Evolutionary conservation across 2,797 vertebrate genomes (phyloP).

Genomic region (Smutsia temminckii): DNA sequence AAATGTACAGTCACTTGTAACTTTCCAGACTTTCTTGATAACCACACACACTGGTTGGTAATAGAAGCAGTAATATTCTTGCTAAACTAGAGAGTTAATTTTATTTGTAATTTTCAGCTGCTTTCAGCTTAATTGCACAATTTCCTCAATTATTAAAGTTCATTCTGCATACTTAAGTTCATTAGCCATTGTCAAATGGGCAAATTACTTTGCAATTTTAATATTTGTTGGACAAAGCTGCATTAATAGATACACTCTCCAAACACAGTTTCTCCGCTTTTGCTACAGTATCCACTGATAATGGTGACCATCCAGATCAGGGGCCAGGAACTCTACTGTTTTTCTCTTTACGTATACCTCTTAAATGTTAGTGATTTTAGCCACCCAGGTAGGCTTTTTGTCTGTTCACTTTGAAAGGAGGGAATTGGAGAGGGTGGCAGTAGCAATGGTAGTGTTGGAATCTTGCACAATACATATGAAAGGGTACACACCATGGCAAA

Average conservation of each 20-base stretch:
- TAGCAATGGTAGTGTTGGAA: neutral
- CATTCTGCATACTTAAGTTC: constrained; percentile 70
- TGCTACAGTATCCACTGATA: neutral
- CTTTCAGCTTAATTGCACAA: constrained; percentile 66
- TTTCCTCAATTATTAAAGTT: constrained; percentile 79
- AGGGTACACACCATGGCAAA: neutral
- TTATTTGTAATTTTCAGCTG: constrained; percentile 72
- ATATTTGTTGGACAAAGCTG: constrained; percentile 67
- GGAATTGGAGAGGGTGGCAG: neutral
- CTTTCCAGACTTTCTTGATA: constrained; percentile 51
- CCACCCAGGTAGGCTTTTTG: neutral
- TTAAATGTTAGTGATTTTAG: neutral
- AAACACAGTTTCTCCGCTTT: neutral
- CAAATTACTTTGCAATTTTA: constrained; percentile 72
- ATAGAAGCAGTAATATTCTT: constrained; percentile 55
- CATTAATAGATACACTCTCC: constrained; percentile 25
- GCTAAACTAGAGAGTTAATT: constrained; percentile 66
- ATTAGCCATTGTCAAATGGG: constrained; percentile 73
- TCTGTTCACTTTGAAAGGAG: neutral
- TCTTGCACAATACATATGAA: neutral
- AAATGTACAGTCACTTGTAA: neutral
- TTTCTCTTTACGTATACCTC: neutral
- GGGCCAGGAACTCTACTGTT: neutral
- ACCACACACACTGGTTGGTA: neutral
- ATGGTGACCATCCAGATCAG: neutral